Percentiles rank a stretch among this genome's conserved stretches.
phyloP scores from a whole-genome alignment of 2,888 invertebrate genomes.

The Rhagium mordax region DNA sequence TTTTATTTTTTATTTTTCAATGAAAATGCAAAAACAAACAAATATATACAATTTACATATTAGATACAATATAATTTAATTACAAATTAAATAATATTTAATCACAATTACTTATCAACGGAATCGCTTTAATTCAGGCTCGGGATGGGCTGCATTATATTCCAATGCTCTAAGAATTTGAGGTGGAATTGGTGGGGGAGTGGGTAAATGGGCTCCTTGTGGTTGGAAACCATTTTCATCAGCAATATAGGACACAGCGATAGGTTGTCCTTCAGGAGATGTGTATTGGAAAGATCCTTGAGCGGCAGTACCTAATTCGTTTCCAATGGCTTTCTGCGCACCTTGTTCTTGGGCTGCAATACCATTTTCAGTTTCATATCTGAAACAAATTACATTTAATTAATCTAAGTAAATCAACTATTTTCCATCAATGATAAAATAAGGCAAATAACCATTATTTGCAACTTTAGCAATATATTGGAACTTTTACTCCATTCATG shows the following conservation, averaged over 20 bases:
- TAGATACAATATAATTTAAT: no score
- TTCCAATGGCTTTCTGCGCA: slow-evolving; percentile 63
- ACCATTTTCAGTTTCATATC: slow-evolving; percentile 76
- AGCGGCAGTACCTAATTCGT: slow-evolving; percentile 66
- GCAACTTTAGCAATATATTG: no score
- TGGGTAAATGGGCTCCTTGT: slow-evolving; percentile 54
- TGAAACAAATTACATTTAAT: slow-evolving; percentile 56
- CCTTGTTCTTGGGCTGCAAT: slow-evolving; percentile 75
- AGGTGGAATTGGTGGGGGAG: slow-evolving; percentile 63
- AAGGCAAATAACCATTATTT: no score
- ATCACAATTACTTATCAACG: background rate
- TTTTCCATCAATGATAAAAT: no score
- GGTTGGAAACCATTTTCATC: slow-evolving; percentile 63
- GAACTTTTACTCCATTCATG: no score
- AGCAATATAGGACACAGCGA: slow-evolving; percentile 56
- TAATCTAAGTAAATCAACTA: no score
- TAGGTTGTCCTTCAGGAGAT: slow-evolving; percentile 56
- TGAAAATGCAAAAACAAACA: background rate
- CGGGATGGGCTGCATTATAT: slow-evolving; percentile 71
- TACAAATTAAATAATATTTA: background rate
- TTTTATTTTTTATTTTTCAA: background rate
- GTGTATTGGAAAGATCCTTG: slow-evolving; percentile 69
- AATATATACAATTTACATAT: background rate
- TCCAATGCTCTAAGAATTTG: slow-evolving; percentile 73
- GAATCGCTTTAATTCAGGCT: background rate